Evolutionary conservation across 1,140 invertebrate species (phyloP).

Genomic region (Lamellibrachia luymesi): DNA sequence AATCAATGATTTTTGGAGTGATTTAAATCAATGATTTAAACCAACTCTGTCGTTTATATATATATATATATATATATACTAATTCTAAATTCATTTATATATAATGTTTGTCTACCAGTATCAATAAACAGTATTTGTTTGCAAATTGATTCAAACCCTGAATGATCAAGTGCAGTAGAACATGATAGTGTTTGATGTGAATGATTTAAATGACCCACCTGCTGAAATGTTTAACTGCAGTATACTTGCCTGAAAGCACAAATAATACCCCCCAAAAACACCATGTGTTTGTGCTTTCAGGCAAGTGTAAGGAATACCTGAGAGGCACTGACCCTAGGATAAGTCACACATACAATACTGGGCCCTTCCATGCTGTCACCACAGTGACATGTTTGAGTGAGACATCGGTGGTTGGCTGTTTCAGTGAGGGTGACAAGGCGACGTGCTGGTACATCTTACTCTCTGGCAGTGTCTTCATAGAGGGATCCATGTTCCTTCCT

Average conservation of each 20-base stretch:
- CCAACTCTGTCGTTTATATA: too few species aligned
- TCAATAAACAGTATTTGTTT: background rate
- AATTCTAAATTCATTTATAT: too few species aligned
- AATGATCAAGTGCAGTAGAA: background rate
- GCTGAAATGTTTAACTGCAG: background rate
- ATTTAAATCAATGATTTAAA: too few species aligned
- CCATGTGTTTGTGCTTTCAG: too few species aligned
- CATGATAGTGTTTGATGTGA: background rate
- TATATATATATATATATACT: too few species aligned
- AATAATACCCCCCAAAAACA: too few species aligned
- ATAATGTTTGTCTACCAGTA: too few species aligned
- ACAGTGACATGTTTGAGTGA: background rate
- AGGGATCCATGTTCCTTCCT: conserved; percentile 82
- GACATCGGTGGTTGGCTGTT: conserved; percentile 44
- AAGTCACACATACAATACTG: background rate
- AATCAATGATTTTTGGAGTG: too few species aligned
- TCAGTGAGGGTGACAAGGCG: conserved; percentile 75
- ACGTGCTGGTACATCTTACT: conserved; percentile 83
- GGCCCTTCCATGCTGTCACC: background rate
- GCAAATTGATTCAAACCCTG: background rate
- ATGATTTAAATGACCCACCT: background rate
- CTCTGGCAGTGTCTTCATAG: conserved; percentile 84
- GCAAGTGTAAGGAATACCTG: background rate
- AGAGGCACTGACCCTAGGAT: background rate
- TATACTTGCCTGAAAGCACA: too few species aligned